phyloP scores from a whole-genome alignment of 92 coral and sea anemone species.

The Chrysogorgia sp. region DNA sequence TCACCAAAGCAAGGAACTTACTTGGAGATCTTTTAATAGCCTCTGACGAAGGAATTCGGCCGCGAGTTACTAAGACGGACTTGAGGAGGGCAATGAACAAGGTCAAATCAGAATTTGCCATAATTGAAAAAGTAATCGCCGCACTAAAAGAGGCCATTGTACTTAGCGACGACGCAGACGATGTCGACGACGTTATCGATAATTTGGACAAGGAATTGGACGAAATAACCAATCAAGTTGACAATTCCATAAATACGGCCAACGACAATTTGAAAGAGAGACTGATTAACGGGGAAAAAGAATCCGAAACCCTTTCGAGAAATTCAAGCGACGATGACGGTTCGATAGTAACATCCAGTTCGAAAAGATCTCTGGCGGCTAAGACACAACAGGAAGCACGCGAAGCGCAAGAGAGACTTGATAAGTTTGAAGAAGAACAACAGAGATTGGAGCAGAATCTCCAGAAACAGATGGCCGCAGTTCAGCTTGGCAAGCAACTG shows the following conservation, averaged over 20 bases:
- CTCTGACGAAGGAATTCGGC: not conserved
- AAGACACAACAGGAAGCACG: slow-evolving; percentile 7
- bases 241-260: not conserved
- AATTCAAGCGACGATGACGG: slow-evolving; percentile 4
- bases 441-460: not conserved
- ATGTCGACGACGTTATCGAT: slow-evolving; percentile 9
- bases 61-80: slow-evolving; percentile 22
- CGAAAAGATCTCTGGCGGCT: not conserved
- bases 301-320: slow-evolving; percentile 4
- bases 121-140: slow-evolving; percentile 14
- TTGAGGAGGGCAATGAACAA: slow-evolving; percentile 4
- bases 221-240: slow-evolving; percentile 19
- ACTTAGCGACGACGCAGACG: slow-evolving; percentile 1
- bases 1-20: slow-evolving; percentile 3
- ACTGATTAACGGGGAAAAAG: not conserved
- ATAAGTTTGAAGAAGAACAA: slow-evolving; percentile 1
- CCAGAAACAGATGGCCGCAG: not conserved
- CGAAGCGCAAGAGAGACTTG: slow-evolving; percentile 6
- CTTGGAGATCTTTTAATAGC: no score
- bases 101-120: slow-evolving; percentile 8
- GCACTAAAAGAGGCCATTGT: slow-evolving; percentile 10
- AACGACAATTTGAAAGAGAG: not conserved
- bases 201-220: slow-evolving; percentile 27
- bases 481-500: slow-evolving; percentile 12
- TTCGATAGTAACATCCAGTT: not conserved